Evolutionary conservation across 2,797 vertebrate genomes (phyloP), one percentile per base, ranked within the genome.

Genomic region (Bovichtus variegatus): DNA sequence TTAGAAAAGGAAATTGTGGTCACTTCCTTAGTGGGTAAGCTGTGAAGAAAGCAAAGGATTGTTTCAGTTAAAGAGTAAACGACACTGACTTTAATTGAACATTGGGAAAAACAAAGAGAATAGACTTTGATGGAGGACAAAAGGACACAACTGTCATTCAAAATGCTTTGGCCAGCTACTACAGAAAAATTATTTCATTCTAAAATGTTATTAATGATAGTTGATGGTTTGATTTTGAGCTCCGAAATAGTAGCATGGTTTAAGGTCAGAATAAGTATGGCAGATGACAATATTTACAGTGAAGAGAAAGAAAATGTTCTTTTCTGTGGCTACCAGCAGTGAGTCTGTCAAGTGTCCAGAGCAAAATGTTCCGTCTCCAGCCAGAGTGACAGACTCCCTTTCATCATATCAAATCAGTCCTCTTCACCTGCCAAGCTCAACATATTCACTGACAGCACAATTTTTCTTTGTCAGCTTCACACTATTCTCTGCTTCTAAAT

Each of bases 341-440:
- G 6, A 71, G 72, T 65, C 65, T 88, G 79, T 81, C 77, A 81
- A 68, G 61, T 72, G 71, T 83, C 76, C 77, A 38, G 60, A 83
- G 73, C 76, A 83, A 75, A 87, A 85, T 78, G 70, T 79, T 77
- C 76, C 9, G 57, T 80, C 80, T 84, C 63, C 59, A 74, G 71
- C 64, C 76, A 66, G 67, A 76, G 66, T 80, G 89, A 89, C 87
- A 87, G 70, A 79, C 79, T 82, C 58, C 29, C 57, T 84, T 90
- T 93, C 83, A 78, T 86, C 78, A 74, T 62, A 71, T 83, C 78
- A 86, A 72, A 58, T 74, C 79, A 74, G 47, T 50, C 74, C 58
- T 71, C 78, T 81, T 85, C 87, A 89, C 75, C 89, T 84, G 89
- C 72, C 87, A 93, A 84, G 62, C 75, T 63, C 80, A 88, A 80